These are phyloP conservation scores for Himalopsyche tibetana DNA, from an alignment of 2,888 invertebrate species.

Conservation along the genomic window DNA sequence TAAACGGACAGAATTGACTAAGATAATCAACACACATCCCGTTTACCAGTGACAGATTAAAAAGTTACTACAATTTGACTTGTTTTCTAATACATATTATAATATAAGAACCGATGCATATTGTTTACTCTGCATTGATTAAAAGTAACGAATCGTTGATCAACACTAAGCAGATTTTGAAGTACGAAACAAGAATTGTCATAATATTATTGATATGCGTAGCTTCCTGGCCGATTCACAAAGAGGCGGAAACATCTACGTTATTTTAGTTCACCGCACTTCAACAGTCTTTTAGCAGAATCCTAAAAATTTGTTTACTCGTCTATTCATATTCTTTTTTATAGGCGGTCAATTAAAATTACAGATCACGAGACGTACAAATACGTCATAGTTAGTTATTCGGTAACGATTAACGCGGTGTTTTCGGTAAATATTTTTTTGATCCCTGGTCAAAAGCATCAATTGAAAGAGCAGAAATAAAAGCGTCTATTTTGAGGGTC, in stretches of 20 bases:
- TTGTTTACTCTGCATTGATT: no score
- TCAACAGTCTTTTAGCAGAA: conserved; percentile 5
- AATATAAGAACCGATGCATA: no score
- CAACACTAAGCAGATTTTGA: no score
- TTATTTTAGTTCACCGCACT: conserved; percentile 2
- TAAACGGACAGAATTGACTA: no score
- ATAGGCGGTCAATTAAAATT: conserved; percentile 28
- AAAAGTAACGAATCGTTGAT: no score
- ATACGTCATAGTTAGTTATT: conserved; percentile 14
- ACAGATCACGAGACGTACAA: conserved; percentile 5
- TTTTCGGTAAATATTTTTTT: conserved; percentile 30
- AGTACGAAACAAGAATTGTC: background rate
- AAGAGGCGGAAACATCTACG: background rate
- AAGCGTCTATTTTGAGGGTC: conserved; percentile 31
- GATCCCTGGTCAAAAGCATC: conserved; percentile 30
- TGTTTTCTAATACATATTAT: no score
- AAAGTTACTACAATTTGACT: no score
- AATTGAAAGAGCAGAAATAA: conserved; percentile 34
- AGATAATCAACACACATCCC: no score
- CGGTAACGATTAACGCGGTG: conserved; percentile 29
- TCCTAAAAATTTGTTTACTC: conserved; percentile 16
- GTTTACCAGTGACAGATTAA: no score
- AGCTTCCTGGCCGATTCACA: background rate
- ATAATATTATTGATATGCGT: background rate
- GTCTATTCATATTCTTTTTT: conserved; percentile 18